These are phyloP conservation scores for Tenebrio molitor DNA, from an alignment of 1,140 invertebrate species.

Conservation along the genomic window DNA sequence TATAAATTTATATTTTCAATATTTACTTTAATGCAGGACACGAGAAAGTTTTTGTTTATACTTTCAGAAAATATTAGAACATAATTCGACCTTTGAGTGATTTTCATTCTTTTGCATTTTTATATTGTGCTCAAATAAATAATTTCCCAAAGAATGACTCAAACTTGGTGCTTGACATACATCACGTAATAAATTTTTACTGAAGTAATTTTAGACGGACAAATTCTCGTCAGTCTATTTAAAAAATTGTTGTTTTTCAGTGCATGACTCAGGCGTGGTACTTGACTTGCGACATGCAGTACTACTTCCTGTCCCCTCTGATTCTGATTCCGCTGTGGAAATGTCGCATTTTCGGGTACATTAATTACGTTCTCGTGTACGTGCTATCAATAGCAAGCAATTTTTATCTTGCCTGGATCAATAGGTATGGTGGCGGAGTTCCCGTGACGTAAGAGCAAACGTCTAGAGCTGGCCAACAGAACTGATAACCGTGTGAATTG, in stretches of 20 bases:
- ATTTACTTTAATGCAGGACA: too few relatives aligned
- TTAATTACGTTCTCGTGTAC: constrained; percentile 51
- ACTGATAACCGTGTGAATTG: constrained; percentile 1
- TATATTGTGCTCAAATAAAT: too few relatives aligned
- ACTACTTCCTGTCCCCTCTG: constrained; percentile 72
- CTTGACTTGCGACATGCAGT: constrained; percentile 75
- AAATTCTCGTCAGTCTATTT: background rate
- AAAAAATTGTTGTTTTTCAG: constrained; percentile 60
- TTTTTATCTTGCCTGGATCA: constrained; percentile 59
- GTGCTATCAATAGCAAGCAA: constrained; percentile 50
- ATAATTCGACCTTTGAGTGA: too few relatives aligned
- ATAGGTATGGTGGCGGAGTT: constrained; percentile 57
- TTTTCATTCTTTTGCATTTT: too few relatives aligned
- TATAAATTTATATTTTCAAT: too few relatives aligned
- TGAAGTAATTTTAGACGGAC: too few relatives aligned
- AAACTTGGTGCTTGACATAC: too few relatives aligned
- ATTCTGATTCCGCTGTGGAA: constrained; percentile 69
- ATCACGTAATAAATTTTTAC: too few relatives aligned
- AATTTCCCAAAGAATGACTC: too few relatives aligned
- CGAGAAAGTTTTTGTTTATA: too few relatives aligned
- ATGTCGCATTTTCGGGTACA: constrained; percentile 52
- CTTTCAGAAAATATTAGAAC: too few relatives aligned
- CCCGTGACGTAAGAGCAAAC: constrained; percentile 53
- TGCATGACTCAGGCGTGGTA: constrained; percentile 79
- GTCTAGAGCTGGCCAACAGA: background rate